phyloP scores from a whole-genome alignment of 2,113 vertebrate genomes.

The Pterocles gutturalis region DNA sequence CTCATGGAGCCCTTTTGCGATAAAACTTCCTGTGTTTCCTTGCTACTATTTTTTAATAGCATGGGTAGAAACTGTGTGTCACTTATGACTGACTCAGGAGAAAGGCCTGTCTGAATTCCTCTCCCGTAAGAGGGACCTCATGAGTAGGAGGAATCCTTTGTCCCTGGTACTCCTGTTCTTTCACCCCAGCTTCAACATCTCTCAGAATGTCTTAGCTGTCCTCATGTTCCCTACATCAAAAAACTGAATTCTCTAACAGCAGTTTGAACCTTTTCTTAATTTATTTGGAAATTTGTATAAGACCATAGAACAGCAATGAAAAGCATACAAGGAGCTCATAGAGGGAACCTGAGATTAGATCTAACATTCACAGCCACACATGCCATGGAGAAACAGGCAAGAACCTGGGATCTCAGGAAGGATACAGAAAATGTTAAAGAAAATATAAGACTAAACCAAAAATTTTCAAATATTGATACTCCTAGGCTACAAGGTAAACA shows the following conservation, averaged over 20 bases:
- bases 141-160: background rate
- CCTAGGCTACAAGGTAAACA: background rate
- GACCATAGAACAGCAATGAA: background rate
- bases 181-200: background rate
- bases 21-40: background rate
- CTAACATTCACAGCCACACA: background rate
- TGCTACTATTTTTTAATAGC: background rate
- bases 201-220: background rate
- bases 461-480: background rate
- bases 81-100: background rate
- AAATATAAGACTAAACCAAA: background rate
- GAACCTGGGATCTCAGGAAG: background rate
- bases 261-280: background rate
- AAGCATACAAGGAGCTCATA: background rate
- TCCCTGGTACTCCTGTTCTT: background rate
- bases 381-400: background rate
- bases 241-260: background rate
- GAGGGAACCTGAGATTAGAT: background rate
- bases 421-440: background rate
- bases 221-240: background rate
- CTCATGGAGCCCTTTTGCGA: background rate
- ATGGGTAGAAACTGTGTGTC: background rate
- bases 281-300: background rate
- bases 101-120: background rate
- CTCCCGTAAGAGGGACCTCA: background rate